Evolutionary conservation across 2,113 vertebrate genomes (phyloP), one percentile per base, ranked within the genome.

Genomic region (Pycnonotus jocosus): DNA sequence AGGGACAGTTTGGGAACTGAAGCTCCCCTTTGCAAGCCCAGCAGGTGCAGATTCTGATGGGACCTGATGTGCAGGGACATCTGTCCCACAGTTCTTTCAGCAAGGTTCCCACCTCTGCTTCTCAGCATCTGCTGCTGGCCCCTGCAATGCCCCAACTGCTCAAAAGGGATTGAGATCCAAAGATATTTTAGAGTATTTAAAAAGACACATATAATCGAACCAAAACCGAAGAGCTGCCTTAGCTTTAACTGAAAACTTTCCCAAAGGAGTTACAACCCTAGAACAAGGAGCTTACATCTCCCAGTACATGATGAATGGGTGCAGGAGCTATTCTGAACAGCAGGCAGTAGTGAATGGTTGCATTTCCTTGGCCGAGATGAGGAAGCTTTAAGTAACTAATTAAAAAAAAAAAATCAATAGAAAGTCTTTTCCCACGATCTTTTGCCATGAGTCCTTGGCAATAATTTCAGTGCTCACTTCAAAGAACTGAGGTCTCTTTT

Each of bases 351-450:
- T 71, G 92, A 96, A 86, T 71, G 76, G 92, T 86, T 94, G 74
- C 76, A 37, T 94, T 92, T 77, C 68, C 81, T 92, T 94, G 86
- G 86, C 94, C 62, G 77, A 86, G 58, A 92, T 44, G 88, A 92
- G 88, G 86, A 94, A 90, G 85, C 54, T 88, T 88, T 88, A 93
- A 96, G 94, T 77, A 90, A 94, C 68, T 66, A 73, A 88, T 83
- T 92, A 94, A 93, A 95, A 88, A 86, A 85, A 93, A 71, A 76
- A 76, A 90, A 94, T 95, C 92, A 96, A 93, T 92, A 86, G 92
- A 47, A 90, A 93, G 80, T n/a, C 79, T 88, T 97, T 97, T 97
- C 92, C 91, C 94, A 97, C 86, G 88, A 86, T 94, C 94, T 95
- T 95, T 94, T 95, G 92, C 92, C 82, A 84, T 71, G 88, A 93